Percentiles rank a stretch among this genome's conserved stretches.
These are phyloP conservation scores for Sminthurinus aureus DNA, from an alignment of 2,888 invertebrate species.

Conservation along the genomic window DNA sequence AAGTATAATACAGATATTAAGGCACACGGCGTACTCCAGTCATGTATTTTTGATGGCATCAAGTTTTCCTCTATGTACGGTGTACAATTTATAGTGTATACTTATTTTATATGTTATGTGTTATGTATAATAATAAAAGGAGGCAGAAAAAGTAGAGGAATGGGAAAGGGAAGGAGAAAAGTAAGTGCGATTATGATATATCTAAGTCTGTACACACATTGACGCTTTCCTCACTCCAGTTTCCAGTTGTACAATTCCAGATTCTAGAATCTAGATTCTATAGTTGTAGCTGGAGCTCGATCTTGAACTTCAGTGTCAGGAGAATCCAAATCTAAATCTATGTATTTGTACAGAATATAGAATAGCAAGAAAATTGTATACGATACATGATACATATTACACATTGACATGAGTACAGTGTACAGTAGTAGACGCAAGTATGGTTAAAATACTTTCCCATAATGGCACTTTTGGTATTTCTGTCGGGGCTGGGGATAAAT, in stretches of 20 bases:
- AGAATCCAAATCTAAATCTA: no score
- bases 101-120: no score
- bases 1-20: conserved; percentile 45
- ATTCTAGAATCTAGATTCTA: background rate
- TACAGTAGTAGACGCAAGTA: background rate
- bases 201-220: conserved; percentile 38
- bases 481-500: conserved; percentile 49
- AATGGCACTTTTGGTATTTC: conserved; percentile 56
- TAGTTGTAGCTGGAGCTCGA: no score
- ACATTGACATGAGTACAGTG: no score
- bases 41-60: conserved; percentile 49
- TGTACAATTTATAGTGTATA: no score
- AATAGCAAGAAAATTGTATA: no score
- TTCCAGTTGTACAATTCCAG: background rate
- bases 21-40: conserved; percentile 40
- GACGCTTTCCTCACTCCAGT: conserved; percentile 22
- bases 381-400: no score
- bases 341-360: no score
- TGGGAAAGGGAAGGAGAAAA: conserved; percentile 25
- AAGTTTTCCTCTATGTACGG: conserved; percentile 10
- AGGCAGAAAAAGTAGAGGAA: no score
- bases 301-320: no score
- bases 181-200: conserved; percentile 41
- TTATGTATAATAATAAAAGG: no score
- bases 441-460: conserved; percentile 43